Percentiles rank a stretch among this genome's conserved stretches.
Evolutionary conservation across 2,113 vertebrate genomes (phyloP).

Genomic region (Heliornis fulica): DNA sequence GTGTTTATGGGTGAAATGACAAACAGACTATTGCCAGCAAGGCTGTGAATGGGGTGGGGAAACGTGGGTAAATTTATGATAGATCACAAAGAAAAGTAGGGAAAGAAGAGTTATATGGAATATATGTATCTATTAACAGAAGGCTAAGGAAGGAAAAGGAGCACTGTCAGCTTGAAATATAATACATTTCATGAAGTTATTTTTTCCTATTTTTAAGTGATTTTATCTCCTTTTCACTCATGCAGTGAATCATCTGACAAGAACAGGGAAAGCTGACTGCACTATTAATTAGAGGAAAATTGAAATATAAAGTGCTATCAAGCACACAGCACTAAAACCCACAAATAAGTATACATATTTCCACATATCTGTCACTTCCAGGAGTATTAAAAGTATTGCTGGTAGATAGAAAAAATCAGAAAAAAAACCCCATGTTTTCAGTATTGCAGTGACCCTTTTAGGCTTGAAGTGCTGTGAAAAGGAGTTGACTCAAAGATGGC

Average conservation of each 20-base stretch:
- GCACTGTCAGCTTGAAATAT: conserved; percentile 17
- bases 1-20: background rate
- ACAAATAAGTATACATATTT: background rate
- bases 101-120: background rate
- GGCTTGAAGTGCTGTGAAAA: background rate
- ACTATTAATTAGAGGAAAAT: conserved; percentile 38
- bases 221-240: background rate
- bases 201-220: conserved; percentile 24
- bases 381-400: background rate
- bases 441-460: background rate
- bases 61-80: background rate
- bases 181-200: background rate
- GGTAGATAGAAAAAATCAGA: background rate
- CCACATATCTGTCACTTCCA: background rate
- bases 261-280: background rate
- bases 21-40: background rate
- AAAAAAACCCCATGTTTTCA: background rate
- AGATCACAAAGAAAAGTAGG: background rate
- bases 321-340: background rate
- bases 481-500: background rate
- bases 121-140: conserved; percentile 17
- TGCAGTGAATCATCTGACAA: background rate
- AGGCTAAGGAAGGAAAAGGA: background rate
- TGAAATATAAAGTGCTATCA: conserved; percentile 14
- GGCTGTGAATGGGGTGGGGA: background rate